Percentiles rank a stretch among this genome's conserved stretches.
phyloP scores from a whole-genome alignment of 2,888 invertebrate species.

The Atherix ibis region DNA sequence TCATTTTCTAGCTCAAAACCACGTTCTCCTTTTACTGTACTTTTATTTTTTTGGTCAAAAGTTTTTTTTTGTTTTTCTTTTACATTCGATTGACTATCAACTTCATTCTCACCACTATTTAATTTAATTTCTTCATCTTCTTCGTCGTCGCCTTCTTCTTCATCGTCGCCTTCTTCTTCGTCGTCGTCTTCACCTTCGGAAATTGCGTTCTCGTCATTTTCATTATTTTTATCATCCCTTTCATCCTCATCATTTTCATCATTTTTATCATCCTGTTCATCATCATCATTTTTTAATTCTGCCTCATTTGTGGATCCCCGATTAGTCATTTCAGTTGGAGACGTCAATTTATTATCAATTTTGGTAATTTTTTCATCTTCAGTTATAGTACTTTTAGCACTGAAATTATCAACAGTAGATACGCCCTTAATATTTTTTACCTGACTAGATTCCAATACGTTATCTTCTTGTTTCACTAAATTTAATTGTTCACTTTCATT shows the following conservation, averaged over 20 bases:
- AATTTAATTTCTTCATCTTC: too few species aligned
- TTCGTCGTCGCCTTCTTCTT: slow-evolving; percentile 8
- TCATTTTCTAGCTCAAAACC: neutral
- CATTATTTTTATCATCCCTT: slow-evolving; percentile 19
- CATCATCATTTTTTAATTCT: slow-evolving; percentile 4
- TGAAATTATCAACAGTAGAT: neutral
- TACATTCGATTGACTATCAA: too few species aligned
- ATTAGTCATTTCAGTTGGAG: neutral
- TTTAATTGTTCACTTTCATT: slow-evolving; percentile 24
- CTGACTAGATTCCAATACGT: slow-evolving; percentile 3
- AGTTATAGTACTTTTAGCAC: too few species aligned
- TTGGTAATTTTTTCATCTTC: slow-evolving; percentile 1
- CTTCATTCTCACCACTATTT: too few species aligned
- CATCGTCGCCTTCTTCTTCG: slow-evolving; percentile 12
- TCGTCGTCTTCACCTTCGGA: slow-evolving; percentile 15
- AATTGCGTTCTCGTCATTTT: slow-evolving; percentile 15
- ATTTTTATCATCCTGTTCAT: slow-evolving; percentile 3
- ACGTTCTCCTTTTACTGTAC: too few species aligned
- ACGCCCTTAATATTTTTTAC: neutral
- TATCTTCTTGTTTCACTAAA: slow-evolving; percentile 10
- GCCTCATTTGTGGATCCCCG: neutral
- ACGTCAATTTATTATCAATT: neutral
- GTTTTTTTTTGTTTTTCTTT: too few species aligned
- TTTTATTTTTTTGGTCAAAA: too few species aligned
- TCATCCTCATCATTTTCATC: slow-evolving; percentile 15